phyloP scores from a whole-genome alignment of 2,888 invertebrate genomes.

The Ceratothoa steindachneri region DNA sequence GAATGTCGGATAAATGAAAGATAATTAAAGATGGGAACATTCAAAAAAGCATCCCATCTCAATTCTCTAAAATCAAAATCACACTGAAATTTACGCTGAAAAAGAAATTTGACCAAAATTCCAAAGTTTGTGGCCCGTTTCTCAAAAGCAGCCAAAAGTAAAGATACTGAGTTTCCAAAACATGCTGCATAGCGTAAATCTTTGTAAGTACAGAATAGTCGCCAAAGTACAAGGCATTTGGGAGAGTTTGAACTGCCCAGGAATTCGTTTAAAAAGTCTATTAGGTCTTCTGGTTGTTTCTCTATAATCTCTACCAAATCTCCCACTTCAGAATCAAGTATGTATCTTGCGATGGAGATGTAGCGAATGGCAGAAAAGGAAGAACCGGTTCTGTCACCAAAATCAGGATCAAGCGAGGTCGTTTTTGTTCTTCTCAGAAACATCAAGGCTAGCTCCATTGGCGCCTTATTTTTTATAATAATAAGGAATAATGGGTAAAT shows the following conservation, averaged over 20 bases:
- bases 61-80: not conserved
- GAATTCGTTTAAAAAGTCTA: not conserved
- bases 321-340: not conserved
- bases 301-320: not conserved
- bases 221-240: not conserved
- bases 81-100: not conserved
- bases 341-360: not conserved
- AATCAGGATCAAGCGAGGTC: no score
- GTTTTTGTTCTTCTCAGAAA: no score
- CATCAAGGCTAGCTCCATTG: no score
- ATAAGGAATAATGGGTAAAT: no score
- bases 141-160: not conserved
- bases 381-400: no score
- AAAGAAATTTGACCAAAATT: not conserved
- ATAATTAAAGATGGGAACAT: not conserved
- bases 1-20: no score
- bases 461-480: no score
- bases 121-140: not conserved
- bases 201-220: no score
- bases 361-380: no score
- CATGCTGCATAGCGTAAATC: not conserved
- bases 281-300: not conserved
- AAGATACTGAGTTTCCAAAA: not conserved
- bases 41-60: not conserved
- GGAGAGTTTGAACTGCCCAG: not conserved